These are phyloP conservation scores for Eueremaeus valkanovi DNA, from an alignment of 2,888 invertebrate genomes.

Conservation along the genomic window DNA sequence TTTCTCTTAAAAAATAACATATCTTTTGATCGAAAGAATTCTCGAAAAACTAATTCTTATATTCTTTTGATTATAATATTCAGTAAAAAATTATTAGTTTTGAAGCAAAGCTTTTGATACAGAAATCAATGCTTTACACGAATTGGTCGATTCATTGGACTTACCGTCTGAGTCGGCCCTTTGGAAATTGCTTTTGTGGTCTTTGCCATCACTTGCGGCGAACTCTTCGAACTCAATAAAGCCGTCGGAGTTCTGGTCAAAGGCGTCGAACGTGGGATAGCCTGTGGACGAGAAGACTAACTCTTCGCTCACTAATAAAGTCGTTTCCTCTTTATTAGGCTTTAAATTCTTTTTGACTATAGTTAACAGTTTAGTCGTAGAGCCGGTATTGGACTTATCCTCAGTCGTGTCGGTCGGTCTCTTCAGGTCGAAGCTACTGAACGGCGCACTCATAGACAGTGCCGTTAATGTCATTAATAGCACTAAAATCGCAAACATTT, in stretches of 20 bases:
- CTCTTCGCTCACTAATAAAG: conserved; percentile 19
- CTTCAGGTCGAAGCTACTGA: conserved; percentile 7
- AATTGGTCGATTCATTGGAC: background rate
- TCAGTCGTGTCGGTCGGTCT: background rate
- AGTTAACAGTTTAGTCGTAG: background rate
- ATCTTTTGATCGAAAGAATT: too few species aligned
- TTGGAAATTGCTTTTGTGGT: conserved; percentile 19
- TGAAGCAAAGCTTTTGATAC: too few species aligned
- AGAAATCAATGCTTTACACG: too few species aligned
- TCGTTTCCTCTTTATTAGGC: conserved; percentile 25
- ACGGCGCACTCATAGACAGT: conserved; percentile 11
- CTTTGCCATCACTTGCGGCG: conserved; percentile 16
- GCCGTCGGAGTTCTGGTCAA: conserved; percentile 19
- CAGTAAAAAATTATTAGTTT: too few species aligned
- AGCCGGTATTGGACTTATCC: background rate
- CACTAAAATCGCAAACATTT: background rate
- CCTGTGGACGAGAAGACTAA: conserved; percentile 18
- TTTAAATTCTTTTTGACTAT: conserved; percentile 15
- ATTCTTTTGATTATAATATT: too few species aligned
- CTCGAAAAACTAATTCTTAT: too few species aligned
- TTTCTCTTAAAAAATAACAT: too few species aligned
- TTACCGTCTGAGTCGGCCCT: background rate
- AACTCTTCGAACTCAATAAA: conserved; percentile 29
- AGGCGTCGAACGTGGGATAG: conserved; percentile 16
- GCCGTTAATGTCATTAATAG: background rate